phyloP scores from a whole-genome alignment of 2,797 vertebrate species.

The Enteromius radiatus region DNA sequence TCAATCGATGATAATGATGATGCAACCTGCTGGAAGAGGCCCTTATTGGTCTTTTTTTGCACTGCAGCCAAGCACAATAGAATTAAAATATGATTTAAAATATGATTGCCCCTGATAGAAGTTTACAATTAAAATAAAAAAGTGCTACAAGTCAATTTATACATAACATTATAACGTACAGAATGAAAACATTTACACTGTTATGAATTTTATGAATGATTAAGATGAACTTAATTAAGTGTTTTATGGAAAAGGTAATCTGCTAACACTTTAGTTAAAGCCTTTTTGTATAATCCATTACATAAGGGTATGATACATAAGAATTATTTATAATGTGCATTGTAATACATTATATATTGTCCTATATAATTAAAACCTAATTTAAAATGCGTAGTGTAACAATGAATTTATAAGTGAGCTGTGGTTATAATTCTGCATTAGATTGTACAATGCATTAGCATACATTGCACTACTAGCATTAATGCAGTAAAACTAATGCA shows the following conservation, averaged over 20 bases:
- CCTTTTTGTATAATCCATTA: too few species aligned
- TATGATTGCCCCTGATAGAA: not conserved
- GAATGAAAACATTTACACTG: not conserved
- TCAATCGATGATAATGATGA: slow-evolving; percentile 9
- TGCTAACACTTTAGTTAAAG: not conserved
- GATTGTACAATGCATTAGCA: too few species aligned
- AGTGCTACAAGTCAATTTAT: not conserved
- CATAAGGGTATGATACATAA: too few species aligned
- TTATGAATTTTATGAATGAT: not conserved
- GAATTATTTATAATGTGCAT: too few species aligned
- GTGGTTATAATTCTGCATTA: too few species aligned
- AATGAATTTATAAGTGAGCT: too few species aligned
- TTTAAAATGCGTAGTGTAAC: too few species aligned
- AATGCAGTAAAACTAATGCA: too few species aligned
- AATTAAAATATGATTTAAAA: not conserved
- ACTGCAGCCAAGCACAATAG: not conserved
- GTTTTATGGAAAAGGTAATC: not conserved
- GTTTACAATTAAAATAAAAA: not conserved
- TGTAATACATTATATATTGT: too few species aligned
- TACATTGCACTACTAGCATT: too few species aligned
- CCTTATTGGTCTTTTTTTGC: not conserved
- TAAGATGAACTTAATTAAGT: not conserved
- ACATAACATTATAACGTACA: not conserved
- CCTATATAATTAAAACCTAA: too few species aligned
- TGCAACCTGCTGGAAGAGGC: not conserved